Conservation (phyloP, 2,888 invertebrate species). For the Sarcophaga rosellei region DNA sequence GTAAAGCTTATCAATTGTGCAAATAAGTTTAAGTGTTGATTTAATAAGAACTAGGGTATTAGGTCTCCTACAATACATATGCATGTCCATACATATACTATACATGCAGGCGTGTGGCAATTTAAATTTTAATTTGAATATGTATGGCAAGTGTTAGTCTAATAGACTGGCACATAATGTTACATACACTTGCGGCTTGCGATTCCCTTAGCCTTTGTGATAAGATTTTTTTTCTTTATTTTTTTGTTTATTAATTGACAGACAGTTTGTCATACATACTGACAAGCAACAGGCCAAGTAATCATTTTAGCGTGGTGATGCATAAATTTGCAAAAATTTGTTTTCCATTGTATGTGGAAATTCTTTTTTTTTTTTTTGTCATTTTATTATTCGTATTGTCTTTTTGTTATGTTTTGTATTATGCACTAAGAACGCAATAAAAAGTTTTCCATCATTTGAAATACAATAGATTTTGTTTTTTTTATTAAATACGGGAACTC, state of each 20-base stretch:
- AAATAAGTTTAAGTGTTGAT: constrained; percentile 39
- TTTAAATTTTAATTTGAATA: constrained; percentile 24
- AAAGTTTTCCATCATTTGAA: constrained; percentile 1
- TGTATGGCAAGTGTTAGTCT: constrained; percentile 10
- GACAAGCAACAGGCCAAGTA: constrained; percentile 11
- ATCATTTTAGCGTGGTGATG: constrained; percentile 18
- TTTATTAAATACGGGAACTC: background rate
- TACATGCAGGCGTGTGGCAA: constrained; percentile 37
- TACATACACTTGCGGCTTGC: background rate
- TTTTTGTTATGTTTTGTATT: background rate
- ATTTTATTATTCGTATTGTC: background rate
- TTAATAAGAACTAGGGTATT: constrained; percentile 49
- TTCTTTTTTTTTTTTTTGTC: background rate
- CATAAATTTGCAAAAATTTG: background rate
- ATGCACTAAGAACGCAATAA: constrained; percentile 2
- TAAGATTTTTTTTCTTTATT: constrained; percentile 22
- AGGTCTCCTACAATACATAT: constrained; percentile 32
- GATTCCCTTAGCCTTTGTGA: constrained; percentile 29
- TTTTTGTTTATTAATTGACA: background rate
- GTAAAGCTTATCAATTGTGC: constrained; percentile 34
- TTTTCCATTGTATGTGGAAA: constrained; percentile 34
- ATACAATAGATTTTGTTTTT: background rate
- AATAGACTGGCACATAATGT: constrained; percentile 12
- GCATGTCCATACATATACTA: no score
- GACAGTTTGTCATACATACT: constrained; percentile 23